Conservation (phyloP, 2,888 invertebrate species). For the Eurois occulta region DNA sequence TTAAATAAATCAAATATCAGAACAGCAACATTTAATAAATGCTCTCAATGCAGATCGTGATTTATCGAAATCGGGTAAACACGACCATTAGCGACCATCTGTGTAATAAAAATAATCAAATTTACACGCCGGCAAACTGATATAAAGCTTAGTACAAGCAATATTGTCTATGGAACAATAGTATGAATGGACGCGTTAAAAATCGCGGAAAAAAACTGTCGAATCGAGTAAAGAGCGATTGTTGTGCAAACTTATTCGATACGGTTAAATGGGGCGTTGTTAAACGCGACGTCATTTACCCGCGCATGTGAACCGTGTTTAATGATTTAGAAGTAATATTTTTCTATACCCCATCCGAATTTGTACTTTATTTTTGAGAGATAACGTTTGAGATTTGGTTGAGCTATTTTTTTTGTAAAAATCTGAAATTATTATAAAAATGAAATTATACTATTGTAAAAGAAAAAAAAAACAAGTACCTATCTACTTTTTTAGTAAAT, state of each 20-base stretch:
- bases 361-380: constrained; percentile 16
- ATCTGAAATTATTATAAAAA: constrained; percentile 57
- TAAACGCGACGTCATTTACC: constrained; percentile 80
- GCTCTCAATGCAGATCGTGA: constrained; percentile 72
- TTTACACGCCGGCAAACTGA: constrained; percentile 86
- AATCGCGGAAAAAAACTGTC: constrained; percentile 86
- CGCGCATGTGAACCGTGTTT: constrained; percentile 87
- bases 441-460: constrained; percentile 50
- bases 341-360: constrained; percentile 12
- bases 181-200: constrained; percentile 83
- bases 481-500: constrained; percentile 65
- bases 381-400: constrained; percentile 11
- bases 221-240: constrained; percentile 88
- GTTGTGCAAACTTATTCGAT: constrained; percentile 90
- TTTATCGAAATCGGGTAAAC: constrained; percentile 83
- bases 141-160: constrained; percentile 75
- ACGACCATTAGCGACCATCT: constrained; percentile 81
- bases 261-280: constrained; percentile 88
- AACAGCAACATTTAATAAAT: constrained; percentile 63
- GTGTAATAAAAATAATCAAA: constrained; percentile 88
- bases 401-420: not conserved
- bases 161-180: constrained; percentile 80
- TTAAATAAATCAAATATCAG: constrained; percentile 52
- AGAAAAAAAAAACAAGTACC: constrained; percentile 44
- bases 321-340: constrained; percentile 86